Evolutionary conservation across 92 coral and sea anemone species (phyloP), one percentile per base, ranked within the genome.

Genomic region (Desmophyllum pertusum): DNA sequence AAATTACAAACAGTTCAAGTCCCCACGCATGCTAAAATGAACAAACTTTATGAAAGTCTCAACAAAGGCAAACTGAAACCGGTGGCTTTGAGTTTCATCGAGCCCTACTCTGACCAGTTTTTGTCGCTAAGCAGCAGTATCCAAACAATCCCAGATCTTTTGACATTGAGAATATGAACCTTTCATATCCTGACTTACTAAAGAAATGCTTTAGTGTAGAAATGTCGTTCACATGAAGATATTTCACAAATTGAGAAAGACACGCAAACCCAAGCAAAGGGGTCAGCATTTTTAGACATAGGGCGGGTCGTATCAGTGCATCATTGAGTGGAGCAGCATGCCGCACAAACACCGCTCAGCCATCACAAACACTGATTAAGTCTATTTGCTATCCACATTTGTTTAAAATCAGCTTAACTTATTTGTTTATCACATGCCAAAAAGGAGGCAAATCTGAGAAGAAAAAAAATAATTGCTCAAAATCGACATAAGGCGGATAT

Each of bases 221-320:
- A 8, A 42, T 88, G 42, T 48, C 78, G 3, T 6, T 27, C 91
- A 1, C 29, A 70, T 23, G 78, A 73, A 35, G 59, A 89, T 52
- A 51, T 89, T 29, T 48, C 53, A 17, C 71, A 33, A 37, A 75
- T 89, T 45, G 83, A 89, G 55, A 80, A 59, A 62, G 86, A 89
- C 48, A 84, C 89, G 1, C 61, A 46, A 8, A 48, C 21, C 14
- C 86, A 84, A 38, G 80, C 92, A n/a, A 78, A 61, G 11, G 83
- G 81, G 1, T 69, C 63, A 78, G 78, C 73, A 81, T 89, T 69
- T 84, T 78, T 45, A 73, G 62, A 45, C 92, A 79, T 38, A 40
- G 89, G 37, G 88, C 85, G 6, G 85, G 92, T 35, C 80, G 86
- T n/a, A 83, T 88, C 29, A 83, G 89, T 4, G 86, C 86, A 21